A percentile compares a stretch with the other conserved stretches of the same genome.
phyloP scores from a whole-genome alignment of 2,113 vertebrate species.

The Oreochromis spilurus region DNA sequence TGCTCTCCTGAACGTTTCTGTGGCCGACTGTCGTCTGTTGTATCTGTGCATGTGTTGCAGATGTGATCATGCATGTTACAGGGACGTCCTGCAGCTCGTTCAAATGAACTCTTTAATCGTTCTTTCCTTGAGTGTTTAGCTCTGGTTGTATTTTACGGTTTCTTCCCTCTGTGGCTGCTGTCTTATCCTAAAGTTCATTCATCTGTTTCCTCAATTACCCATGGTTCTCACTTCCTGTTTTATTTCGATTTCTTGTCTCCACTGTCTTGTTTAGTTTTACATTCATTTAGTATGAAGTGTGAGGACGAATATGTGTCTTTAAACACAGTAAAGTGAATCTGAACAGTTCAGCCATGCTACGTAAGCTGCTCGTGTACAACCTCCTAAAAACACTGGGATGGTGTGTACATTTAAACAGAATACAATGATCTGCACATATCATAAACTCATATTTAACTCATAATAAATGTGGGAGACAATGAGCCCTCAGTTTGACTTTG shows the following conservation, averaged over 20 bases:
- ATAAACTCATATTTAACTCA: background rate
- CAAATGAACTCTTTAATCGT: background rate
- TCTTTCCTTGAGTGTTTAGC: background rate
- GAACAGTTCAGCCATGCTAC: background rate
- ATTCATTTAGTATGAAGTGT: background rate
- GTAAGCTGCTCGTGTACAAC: background rate
- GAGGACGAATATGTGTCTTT: background rate
- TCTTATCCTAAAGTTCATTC: background rate
- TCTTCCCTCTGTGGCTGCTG: background rate
- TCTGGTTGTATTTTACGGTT: background rate
- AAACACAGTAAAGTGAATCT: background rate
- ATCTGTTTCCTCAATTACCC: background rate
- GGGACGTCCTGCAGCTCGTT: background rate
- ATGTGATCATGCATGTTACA: background rate
- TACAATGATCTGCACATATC: background rate
- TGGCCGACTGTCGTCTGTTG: background rate
- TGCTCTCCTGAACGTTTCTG: background rate
- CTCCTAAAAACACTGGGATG: background rate
- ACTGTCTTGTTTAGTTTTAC: background rate
- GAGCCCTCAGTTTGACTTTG: background rate
- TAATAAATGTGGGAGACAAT: background rate
- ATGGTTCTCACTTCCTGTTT: background rate
- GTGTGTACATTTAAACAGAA: background rate
- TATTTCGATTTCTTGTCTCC: background rate
- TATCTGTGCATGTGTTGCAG: background rate